Percentiles rank a stretch among this genome's conserved stretches.
Evolutionary conservation across 2,888 invertebrate species (phyloP).

Genomic region (Troides aeacus): DNA sequence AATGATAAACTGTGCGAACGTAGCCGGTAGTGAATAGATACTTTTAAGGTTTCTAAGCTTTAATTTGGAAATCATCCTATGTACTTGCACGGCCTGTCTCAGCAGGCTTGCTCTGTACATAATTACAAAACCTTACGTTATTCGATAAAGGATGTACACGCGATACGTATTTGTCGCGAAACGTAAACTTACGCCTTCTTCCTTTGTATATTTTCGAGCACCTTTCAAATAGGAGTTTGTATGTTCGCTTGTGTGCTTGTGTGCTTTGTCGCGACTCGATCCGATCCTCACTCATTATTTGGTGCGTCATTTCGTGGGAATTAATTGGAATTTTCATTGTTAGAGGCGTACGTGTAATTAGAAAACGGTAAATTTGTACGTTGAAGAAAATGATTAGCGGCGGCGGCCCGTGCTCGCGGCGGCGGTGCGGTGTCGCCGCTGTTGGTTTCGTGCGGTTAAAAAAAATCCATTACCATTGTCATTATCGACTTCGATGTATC

Average conservation of each 20-base stretch:
- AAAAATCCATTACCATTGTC: slow-evolving; percentile 15
- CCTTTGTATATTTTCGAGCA: slow-evolving; percentile 63
- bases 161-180: too few relatives aligned
- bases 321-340: slow-evolving; percentile 72
- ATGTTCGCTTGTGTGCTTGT: slow-evolving; percentile 40
- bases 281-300: slow-evolving; percentile 46
- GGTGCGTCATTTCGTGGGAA: slow-evolving; percentile 57
- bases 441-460: neutral
- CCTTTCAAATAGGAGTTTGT: slow-evolving; percentile 62
- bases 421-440: slow-evolving; percentile 31
- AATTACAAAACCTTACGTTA: too few relatives aligned
- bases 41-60: too few relatives aligned
- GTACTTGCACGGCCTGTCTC: too few relatives aligned
- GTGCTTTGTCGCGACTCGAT: slow-evolving; percentile 52
- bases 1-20: too few relatives aligned
- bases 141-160: too few relatives aligned
- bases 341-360: slow-evolving; percentile 65
- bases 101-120: too few relatives aligned
- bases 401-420: too few relatives aligned
- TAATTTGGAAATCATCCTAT: too few relatives aligned
- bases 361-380: slow-evolving; percentile 49
- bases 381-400: slow-evolving; percentile 52
- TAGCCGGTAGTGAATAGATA: too few relatives aligned
- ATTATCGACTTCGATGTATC: slow-evolving; percentile 12
- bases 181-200: neutral